These are phyloP conservation scores for Metridium senile DNA, from an alignment of 92 coral and sea anemone species.

Conservation along the genomic window DNA sequence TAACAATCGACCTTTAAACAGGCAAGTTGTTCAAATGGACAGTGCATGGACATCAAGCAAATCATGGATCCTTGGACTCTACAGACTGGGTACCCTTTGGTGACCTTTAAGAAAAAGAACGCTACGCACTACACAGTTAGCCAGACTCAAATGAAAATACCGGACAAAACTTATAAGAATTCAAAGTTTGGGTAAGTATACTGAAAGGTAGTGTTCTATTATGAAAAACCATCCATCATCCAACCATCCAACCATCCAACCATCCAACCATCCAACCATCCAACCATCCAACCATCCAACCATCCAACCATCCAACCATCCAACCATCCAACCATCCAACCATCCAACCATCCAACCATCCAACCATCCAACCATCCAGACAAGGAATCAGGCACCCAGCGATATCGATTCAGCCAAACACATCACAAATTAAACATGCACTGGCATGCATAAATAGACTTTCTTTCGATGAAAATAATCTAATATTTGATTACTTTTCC, in stretches of 20 bases:
- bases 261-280: background rate
- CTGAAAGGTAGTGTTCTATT: too few species aligned
- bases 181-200: slow-evolving; percentile 16
- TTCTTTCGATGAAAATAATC: background rate
- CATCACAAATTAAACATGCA: too few species aligned
- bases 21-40: slow-evolving; percentile 23
- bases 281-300: background rate
- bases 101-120: slow-evolving; percentile 43
- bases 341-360: background rate
- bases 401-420: background rate
- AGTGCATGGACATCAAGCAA: slow-evolving; percentile 42
- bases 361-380: background rate
- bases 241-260: background rate
- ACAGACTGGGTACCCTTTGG: slow-evolving; percentile 91
- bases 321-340: background rate
- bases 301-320: background rate
- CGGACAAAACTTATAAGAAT: slow-evolving; percentile 6
- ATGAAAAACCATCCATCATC: background rate
- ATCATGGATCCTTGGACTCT: slow-evolving; percentile 89
- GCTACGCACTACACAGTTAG: slow-evolving; percentile 32
- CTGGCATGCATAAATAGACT: background rate
- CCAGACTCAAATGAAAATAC: slow-evolving; percentile 43
- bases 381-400: background rate
- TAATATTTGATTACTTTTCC: background rate
- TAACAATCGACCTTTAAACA: background rate